Base-by-base conservation (phyloP, 2,888 invertebrate genomes). In the Julus scandinavius region DNA sequence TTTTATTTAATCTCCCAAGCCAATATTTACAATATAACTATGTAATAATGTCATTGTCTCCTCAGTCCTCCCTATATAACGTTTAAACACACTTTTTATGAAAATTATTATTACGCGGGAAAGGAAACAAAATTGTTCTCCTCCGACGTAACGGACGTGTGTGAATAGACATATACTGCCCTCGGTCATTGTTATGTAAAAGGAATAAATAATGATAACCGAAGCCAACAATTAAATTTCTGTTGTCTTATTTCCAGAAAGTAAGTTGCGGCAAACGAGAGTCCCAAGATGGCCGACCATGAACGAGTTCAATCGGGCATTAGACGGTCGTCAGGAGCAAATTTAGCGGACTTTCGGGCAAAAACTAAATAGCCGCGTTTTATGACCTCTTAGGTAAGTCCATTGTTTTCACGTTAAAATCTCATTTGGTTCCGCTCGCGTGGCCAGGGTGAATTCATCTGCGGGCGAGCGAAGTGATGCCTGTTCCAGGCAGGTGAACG, bases 391-490 rank as follows among this genome's bases (percentile, higher is more conserved):
- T 63, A 63, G 63, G 63, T 63, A n/a, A 63, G 63, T 63, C n/a
- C 17, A 63, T 63, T 63, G 63, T 63, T 63, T 63, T 63, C 63
- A n/a, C 13, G 6, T 63, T 63, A 63, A 63, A 63, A 63, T 5
- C 63, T 63, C 63, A 63, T 63, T 63, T 17, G 63, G 63, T 63
- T 63, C 63, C 63, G 63, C 63, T 63, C 63, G 63, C 63, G 63
- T 63, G 63, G 63, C 63, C 63, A 63, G 63, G 17, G 63, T n/a
- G 63, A 63, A 58, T 58, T 17, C 58, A 58, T 17, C 58, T 58
- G 58, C 58, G 15, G 58, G 58, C 58, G 58, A 58, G 58, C 58
- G 15, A 58, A 58, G 58, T 58, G 58, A 58, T 58, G 58, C 58
- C 15, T 4, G 58, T 58, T 58, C 58, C 58, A 58, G 58, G 58